A percentile compares a stretch with the other conserved stretches of the same genome.
Evolutionary conservation across 1,140 invertebrate species (phyloP).

Genomic region (Dryas iulia): DNA sequence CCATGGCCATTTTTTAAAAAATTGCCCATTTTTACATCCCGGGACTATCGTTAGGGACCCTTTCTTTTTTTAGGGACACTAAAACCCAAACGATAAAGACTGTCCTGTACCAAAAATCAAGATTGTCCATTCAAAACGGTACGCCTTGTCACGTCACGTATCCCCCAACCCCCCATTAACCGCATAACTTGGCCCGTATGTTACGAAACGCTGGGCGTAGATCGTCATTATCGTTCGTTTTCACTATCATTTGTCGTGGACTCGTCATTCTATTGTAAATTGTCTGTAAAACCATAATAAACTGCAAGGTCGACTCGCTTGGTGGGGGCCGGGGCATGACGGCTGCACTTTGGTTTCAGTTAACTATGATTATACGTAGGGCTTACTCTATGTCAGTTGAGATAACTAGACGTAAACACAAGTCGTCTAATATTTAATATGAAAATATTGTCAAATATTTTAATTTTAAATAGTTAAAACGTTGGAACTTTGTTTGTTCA

Average conservation of each 20-base stretch:
- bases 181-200: slow-evolving; percentile 47
- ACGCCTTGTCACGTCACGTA: too few relatives aligned
- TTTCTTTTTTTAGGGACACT: too few relatives aligned
- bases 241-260: slow-evolving; percentile 4
- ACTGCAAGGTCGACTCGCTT: slow-evolving; percentile 64
- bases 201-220: slow-evolving; percentile 55
- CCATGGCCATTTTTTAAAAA: too few relatives aligned
- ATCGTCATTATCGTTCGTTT: slow-evolving; percentile 60
- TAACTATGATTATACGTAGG: slow-evolving; percentile 23
- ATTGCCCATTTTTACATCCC: too few relatives aligned
- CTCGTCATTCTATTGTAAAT: slow-evolving; percentile 72
- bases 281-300: slow-evolving; percentile 75
- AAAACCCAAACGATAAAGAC: too few relatives aligned
- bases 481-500: neutral
- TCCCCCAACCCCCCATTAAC: slow-evolving; percentile 25
- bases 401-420: neutral
- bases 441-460: neutral
- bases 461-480: neutral
- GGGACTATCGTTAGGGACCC: too few relatives aligned
- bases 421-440: neutral
- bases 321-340: slow-evolving; percentile 51
- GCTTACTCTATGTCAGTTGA: neutral
- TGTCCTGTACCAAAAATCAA: too few relatives aligned
- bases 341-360: slow-evolving; percentile 66
- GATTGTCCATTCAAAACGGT: too few relatives aligned